Conservation (phyloP, 2,113 vertebrate genomes). For the Mormoops blainvillei region DNA sequence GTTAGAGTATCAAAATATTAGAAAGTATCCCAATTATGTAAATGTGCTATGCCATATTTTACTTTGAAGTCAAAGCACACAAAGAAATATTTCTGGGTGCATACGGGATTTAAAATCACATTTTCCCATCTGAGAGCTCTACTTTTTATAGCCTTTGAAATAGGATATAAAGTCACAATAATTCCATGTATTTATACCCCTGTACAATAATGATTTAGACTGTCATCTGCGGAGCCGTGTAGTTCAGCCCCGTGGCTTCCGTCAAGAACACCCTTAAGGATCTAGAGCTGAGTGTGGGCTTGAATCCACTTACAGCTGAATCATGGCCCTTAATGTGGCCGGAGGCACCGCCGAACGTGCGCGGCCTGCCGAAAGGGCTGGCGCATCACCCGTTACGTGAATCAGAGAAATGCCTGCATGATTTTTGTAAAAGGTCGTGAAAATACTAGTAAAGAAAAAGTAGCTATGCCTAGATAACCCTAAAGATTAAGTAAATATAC, state of each 20-base stretch:
- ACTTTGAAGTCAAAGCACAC: background rate
- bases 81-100: background rate
- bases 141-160: background rate
- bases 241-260: background rate
- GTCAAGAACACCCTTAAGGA: background rate
- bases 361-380: background rate
- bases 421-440: constrained; percentile 25
- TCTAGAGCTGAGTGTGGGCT: background rate
- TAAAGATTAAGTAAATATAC: constrained; percentile 10
- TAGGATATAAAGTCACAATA: background rate
- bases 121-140: background rate
- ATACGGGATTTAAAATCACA: background rate
- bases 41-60: background rate
- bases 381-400: background rate
- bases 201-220: background rate
- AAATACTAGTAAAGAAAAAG: background rate
- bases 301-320: constrained; percentile 22
- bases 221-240: background rate
- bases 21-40: background rate
- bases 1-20: background rate
- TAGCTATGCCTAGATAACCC: background rate
- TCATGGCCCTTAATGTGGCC: background rate
- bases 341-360: background rate
- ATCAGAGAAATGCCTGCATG: background rate
- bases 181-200: background rate